Evolutionary conservation across 2,797 vertebrate genomes (phyloP).

Genomic region (Falco columbarius): DNA sequence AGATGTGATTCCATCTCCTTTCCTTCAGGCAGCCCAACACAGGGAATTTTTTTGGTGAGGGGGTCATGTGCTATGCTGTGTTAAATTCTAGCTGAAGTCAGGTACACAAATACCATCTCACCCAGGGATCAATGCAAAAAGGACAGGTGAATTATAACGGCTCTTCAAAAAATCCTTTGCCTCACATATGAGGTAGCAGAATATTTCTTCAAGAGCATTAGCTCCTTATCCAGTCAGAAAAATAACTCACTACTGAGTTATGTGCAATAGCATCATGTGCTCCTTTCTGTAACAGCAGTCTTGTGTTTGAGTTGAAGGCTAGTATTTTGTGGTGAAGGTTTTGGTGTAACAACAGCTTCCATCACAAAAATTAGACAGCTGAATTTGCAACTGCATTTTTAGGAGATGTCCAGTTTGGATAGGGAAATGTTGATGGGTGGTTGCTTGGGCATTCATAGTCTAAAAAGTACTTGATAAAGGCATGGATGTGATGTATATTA

Average conservation of each 20-base stretch:
- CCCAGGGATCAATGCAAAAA: not conserved
- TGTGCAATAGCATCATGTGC: not conserved
- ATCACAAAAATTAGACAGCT: not conserved
- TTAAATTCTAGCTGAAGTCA: not conserved
- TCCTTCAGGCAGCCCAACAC: not conserved
- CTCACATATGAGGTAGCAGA: rapidly evolving
- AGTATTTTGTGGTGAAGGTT: not conserved
- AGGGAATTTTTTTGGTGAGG: not conserved
- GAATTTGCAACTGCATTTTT: not conserved
- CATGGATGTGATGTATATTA: not conserved
- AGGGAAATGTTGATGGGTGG: not conserved
- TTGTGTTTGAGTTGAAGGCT: not conserved
- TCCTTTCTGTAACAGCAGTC: not conserved
- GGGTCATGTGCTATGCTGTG: rapidly evolving
- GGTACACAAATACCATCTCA: not conserved
- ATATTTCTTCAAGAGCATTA: not conserved
- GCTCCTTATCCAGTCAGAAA: not conserved
- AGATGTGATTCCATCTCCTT: not conserved
- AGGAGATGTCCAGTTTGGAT: not conserved
- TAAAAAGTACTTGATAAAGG: not conserved
- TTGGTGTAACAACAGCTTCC: not conserved
- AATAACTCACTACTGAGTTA: not conserved
- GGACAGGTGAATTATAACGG: not conserved
- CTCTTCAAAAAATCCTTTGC: not conserved
- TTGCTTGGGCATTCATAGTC: not conserved